These are phyloP conservation scores for Thamnophis elegans DNA, from an alignment of 2,797 vertebrate genomes.

Conservation along the genomic window DNA sequence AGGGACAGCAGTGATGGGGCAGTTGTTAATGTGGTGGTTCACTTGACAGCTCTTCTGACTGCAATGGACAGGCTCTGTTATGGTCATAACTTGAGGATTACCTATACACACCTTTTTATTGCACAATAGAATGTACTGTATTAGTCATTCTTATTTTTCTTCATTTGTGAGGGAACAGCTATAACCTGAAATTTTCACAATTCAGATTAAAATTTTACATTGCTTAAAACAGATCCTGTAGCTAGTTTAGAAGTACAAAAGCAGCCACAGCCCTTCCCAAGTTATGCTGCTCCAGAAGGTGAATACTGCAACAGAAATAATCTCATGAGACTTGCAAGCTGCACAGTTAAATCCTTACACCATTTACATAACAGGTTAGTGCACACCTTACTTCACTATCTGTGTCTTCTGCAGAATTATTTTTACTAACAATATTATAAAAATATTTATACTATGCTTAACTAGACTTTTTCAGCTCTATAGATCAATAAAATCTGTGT, in stretches of 20 bases:
- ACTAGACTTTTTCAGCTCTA: not conserved
- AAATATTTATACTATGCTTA: not conserved
- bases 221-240: slow-evolving; percentile 8
- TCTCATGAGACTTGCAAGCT: not conserved
- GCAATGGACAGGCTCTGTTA: not conserved
- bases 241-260: not conserved
- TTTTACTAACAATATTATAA: not conserved
- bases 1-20: not conserved
- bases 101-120: not conserved
- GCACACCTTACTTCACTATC: not conserved
- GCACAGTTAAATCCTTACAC: not conserved
- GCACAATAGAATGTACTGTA: not conserved
- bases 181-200: not conserved
- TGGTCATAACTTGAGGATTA: not conserved
- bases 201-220: not conserved
- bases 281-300: not conserved
- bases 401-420: not conserved
- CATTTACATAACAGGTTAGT: slow-evolving; percentile 4
- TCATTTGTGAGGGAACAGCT: not conserved
- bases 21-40: not conserved
- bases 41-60: not conserved
- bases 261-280: not conserved
- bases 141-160: not conserved
- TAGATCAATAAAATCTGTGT: not conserved
- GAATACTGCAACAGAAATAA: not conserved